These are phyloP conservation scores for Trissolcus brochymenae DNA, from an alignment of 2,888 invertebrate genomes.

Conservation along the genomic window DNA sequence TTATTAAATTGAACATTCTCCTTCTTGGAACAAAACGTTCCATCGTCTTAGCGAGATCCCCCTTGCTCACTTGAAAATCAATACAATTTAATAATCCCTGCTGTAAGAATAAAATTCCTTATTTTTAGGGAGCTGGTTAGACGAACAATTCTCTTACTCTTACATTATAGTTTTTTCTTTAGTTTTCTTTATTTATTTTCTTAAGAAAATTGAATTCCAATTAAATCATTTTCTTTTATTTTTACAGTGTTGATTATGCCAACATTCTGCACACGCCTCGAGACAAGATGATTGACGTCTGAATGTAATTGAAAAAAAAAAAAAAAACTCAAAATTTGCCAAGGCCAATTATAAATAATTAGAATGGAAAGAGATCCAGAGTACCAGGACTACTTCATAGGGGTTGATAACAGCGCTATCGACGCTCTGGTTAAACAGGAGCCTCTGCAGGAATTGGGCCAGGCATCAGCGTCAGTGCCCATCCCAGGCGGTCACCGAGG, in stretches of 20 bases:
- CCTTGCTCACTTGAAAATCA: too few species aligned
- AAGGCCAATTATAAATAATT: neutral
- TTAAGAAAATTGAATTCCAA: neutral
- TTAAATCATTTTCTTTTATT: neutral
- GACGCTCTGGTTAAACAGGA: slow-evolving; percentile 70
- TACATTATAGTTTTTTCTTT: too few species aligned
- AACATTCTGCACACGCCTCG: neutral
- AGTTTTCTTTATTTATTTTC: neutral
- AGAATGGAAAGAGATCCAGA: slow-evolving; percentile 67
- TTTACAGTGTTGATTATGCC: slow-evolving; percentile 11
- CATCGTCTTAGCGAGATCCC: too few species aligned
- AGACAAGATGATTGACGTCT: slow-evolving; percentile 32
- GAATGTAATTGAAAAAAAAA: slow-evolving; percentile 3
- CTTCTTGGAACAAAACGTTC: too few species aligned
- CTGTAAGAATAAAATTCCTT: too few species aligned
- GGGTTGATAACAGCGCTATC: slow-evolving; percentile 63
- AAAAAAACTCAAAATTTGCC: neutral
- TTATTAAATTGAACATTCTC: too few species aligned
- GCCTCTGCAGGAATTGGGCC: slow-evolving; percentile 66
- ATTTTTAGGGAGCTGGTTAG: too few species aligned
- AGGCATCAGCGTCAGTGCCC: slow-evolving; percentile 73
- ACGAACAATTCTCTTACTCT: too few species aligned
- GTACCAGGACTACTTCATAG: slow-evolving; percentile 66
- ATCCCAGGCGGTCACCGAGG: slow-evolving; percentile 73
- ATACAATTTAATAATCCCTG: too few species aligned